phyloP scores from a whole-genome alignment of 2,888 invertebrate species.

The Xestia c-nigrum region DNA sequence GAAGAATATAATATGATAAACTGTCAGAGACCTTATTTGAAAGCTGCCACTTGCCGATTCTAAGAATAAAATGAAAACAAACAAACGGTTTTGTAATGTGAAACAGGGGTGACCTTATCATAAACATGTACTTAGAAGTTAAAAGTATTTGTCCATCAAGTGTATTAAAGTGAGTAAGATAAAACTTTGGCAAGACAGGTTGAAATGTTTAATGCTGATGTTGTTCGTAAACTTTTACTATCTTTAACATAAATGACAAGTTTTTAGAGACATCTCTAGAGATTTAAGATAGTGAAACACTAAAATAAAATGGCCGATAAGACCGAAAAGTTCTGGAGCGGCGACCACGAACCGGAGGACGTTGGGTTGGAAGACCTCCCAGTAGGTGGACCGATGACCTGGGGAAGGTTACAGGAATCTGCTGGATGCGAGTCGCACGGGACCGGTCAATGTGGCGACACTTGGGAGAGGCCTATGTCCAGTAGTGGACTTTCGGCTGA shows the following conservation, averaged over 20 bases:
- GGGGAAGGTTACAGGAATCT: too few species aligned
- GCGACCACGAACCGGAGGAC: too few species aligned
- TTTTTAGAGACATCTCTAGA: background rate
- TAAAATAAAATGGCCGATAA: background rate
- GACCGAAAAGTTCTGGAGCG: too few species aligned
- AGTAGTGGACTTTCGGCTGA: too few species aligned
- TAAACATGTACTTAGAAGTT: background rate
- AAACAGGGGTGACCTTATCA: background rate
- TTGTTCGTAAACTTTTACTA: slow-evolving; percentile 6
- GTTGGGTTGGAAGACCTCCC: too few species aligned
- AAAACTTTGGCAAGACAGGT: background rate
- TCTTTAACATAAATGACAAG: slow-evolving; percentile 9
- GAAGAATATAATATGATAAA: background rate
- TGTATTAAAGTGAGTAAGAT: background rate
- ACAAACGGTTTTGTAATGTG: background rate
- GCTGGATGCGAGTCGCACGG: too few species aligned
- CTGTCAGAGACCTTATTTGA: slow-evolving; percentile 4
- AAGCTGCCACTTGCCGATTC: background rate
- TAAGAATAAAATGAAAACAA: background rate
- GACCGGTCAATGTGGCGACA: too few species aligned
- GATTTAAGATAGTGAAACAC: background rate
- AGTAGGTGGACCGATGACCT: too few species aligned
- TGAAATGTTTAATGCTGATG: background rate
- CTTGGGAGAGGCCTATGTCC: too few species aligned
- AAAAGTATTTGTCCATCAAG: background rate